A percentile compares a stretch with the other conserved stretches of the same genome.
These are phyloP conservation scores for Mus spretus DNA, from an alignment of 2,797 vertebrate genomes.

Conservation along the genomic window DNA sequence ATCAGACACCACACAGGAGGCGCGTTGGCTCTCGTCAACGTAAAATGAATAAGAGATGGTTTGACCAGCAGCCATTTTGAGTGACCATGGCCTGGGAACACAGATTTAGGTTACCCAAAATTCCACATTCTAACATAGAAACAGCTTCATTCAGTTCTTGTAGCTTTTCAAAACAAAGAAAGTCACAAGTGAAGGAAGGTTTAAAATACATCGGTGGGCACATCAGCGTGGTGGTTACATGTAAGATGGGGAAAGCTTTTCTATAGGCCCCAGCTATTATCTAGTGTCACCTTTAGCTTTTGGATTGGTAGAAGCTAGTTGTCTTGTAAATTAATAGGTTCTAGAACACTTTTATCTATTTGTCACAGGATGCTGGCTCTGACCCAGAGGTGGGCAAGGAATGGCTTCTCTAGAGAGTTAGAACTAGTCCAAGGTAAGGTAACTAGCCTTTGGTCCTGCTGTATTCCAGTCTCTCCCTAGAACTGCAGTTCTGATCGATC, in stretches of 20 bases:
- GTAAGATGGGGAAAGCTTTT: neutral
- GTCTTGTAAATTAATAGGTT: neutral
- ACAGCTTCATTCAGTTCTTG: neutral
- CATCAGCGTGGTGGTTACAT: neutral
- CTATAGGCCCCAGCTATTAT: neutral
- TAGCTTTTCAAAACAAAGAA: neutral
- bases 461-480: neutral
- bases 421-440: too few relatives aligned
- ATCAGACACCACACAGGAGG: too few relatives aligned
- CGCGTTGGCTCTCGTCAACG: neutral
- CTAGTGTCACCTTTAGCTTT: too few relatives aligned
- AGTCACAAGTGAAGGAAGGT: neutral
- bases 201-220: neutral
- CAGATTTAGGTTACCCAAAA: neutral
- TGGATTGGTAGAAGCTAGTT: neutral
- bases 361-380: neutral
- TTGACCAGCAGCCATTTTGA: neutral
- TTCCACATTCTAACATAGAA: neutral
- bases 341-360: neutral
- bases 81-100: neutral
- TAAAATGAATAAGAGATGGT: neutral
- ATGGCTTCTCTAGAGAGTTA: neutral
- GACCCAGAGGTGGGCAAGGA: neutral
- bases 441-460: neutral
- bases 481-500: too few relatives aligned